A percentile compares a stretch with the other conserved stretches of the same genome.
phyloP scores from a whole-genome alignment of 1,140 invertebrate species.

The fruit fly (Drosophila melanogaster) region DNA sequence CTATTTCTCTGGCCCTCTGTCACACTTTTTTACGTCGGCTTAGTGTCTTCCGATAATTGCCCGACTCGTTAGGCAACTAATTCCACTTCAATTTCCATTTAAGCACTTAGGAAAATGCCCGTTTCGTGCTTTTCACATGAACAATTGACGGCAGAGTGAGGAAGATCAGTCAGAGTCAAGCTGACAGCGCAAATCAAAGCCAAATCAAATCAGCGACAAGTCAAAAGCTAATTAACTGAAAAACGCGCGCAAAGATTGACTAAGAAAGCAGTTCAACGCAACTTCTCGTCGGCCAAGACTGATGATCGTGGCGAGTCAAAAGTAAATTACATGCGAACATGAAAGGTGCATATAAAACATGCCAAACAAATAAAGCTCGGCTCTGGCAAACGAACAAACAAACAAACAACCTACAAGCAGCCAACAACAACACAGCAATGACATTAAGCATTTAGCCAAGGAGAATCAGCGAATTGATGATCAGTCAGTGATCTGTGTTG shows the following conservation, averaged over 20 bases:
- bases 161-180: conserved; percentile 53
- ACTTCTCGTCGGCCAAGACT: conserved; percentile 18
- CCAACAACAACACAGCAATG: conserved; percentile 49
- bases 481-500: conserved; percentile 73
- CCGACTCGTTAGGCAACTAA: conserved; percentile 69
- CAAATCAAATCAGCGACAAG: conserved; percentile 67
- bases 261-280: conserved; percentile 15
- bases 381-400: conserved; percentile 43
- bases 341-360: conserved; percentile 81
- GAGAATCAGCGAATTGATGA: conserved; percentile 69
- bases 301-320: conserved; percentile 57
- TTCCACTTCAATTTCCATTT: conserved; percentile 78
- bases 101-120: conserved; percentile 67
- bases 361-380: conserved; percentile 75
- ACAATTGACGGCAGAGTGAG: conserved; percentile 61
- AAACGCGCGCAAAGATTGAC: conserved; percentile 41
- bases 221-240: conserved; percentile 75
- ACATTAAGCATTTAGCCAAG: conserved; percentile 64
- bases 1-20: conserved; percentile 25
- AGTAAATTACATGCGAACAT: conserved; percentile 80
- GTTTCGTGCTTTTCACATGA: conserved; percentile 72
- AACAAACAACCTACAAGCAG: conserved; percentile 18
- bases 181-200: conserved; percentile 36
- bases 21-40: not conserved
- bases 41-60: conserved; percentile 49